These are phyloP conservation scores for Drosophila athabasca DNA, from an alignment of 1,140 invertebrate species.

Conservation along the genomic window DNA sequence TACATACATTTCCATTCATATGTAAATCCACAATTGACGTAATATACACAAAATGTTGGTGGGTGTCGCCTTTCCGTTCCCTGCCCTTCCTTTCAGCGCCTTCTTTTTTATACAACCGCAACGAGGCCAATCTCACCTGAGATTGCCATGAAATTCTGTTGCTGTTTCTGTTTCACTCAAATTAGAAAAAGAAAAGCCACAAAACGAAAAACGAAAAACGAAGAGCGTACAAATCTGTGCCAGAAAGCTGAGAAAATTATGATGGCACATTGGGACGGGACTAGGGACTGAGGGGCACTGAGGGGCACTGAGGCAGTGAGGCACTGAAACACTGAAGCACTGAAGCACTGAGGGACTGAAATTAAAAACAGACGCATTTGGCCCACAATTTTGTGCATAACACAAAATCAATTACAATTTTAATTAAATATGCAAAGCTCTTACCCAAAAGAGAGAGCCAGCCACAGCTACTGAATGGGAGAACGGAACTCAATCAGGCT, in stretches of 20 bases:
- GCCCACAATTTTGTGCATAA: constrained; percentile 73
- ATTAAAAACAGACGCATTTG: constrained; percentile 78
- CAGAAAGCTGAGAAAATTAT: constrained; percentile 74
- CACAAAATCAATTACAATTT: constrained; percentile 81
- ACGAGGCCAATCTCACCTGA: constrained; percentile 73
- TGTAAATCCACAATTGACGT: constrained; percentile 64
- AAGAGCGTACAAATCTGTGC: constrained; percentile 60
- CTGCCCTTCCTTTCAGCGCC: background rate
- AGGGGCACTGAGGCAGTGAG: too few relatives aligned
- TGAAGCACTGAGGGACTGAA: constrained; percentile 26
- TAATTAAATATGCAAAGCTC: constrained; percentile 80
- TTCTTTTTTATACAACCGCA: constrained; percentile 42
- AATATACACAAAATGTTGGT: constrained; percentile 30
- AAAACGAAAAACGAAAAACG: background rate
- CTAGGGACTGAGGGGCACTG: constrained; percentile 11
- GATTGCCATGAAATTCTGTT: constrained; percentile 65
- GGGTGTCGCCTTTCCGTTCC: background rate
- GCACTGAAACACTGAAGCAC: too few relatives aligned
- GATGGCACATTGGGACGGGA: constrained; percentile 64
- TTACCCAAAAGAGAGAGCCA: constrained; percentile 25
- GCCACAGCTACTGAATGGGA: constrained; percentile 31
- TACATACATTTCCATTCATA: constrained; percentile 64
- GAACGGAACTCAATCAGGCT: constrained; percentile 69
- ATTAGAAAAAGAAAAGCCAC: constrained; percentile 31
- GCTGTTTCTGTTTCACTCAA: constrained; percentile 49